Conservation (phyloP, 2,113 vertebrate genomes). For the Falco punctatus region DNA sequence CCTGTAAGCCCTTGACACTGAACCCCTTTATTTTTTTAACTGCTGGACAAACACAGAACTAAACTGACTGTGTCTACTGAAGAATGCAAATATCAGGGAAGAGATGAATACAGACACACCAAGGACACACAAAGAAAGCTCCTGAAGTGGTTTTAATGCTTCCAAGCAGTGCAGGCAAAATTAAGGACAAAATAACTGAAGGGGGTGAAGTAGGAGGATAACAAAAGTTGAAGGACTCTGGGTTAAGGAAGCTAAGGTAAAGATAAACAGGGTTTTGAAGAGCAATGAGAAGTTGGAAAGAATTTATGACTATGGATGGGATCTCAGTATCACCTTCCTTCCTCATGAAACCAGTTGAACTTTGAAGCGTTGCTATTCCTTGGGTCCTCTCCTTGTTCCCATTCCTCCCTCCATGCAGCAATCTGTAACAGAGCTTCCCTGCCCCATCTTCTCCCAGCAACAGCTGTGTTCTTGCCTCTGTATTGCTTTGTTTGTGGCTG, state of each 20-base stretch:
- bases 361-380: background rate
- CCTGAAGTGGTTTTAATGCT: background rate
- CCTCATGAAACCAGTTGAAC: background rate
- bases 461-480: background rate
- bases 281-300: background rate
- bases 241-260: background rate
- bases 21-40: background rate
- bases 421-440: background rate
- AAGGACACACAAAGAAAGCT: background rate
- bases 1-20: background rate
- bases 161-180: background rate
- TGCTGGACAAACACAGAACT: slow-evolving; percentile 5
- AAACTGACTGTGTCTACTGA: background rate
- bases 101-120: background rate
- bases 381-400: background rate
- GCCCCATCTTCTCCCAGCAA: background rate
- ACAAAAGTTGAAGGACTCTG: background rate
- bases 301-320: background rate
- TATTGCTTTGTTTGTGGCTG: background rate
- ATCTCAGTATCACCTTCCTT: background rate
- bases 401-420: background rate
- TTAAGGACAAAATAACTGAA: background rate
- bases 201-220: background rate
- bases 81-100: background rate
- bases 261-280: background rate